These are phyloP conservation scores for Bombus affinis DNA, from an alignment of 1,140 invertebrate species.

Conservation along the genomic window DNA sequence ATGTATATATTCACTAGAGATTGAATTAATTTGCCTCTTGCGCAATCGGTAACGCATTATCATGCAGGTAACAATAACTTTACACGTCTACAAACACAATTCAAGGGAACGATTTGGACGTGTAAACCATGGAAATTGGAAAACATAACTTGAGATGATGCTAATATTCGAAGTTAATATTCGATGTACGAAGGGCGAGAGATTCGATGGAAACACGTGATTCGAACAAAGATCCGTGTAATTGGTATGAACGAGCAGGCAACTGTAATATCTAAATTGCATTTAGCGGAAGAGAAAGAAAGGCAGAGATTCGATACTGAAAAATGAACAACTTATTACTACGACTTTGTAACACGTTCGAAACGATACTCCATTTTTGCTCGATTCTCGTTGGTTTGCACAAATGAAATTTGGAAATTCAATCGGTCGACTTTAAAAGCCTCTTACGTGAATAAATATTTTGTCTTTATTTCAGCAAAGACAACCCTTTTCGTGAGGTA, in stretches of 20 bases:
- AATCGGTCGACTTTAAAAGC: too few species aligned
- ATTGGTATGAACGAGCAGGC: neutral
- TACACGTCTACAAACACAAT: neutral
- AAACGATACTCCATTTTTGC: too few species aligned
- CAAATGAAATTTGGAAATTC: neutral
- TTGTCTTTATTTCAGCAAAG: constrained; percentile 78
- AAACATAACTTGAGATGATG: neutral
- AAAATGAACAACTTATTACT: too few species aligned
- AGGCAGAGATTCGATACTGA: too few species aligned
- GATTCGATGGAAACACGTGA: too few species aligned
- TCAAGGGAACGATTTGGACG: neutral
- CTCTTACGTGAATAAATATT: constrained; percentile 79
- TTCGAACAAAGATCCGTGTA: neutral
- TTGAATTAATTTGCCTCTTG: neutral
- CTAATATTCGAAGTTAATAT: neutral
- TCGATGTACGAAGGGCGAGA: too few species aligned
- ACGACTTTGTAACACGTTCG: too few species aligned
- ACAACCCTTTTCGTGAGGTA: constrained; percentile 75
- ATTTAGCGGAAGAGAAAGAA: neutral
- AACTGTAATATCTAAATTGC: neutral
- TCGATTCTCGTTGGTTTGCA: too few species aligned
- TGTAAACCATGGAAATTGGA: neutral
- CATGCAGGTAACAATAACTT: neutral
- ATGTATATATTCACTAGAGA: neutral
- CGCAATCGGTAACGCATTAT: constrained; percentile 39